Conservation (phyloP, 2,888 invertebrate species). For the Polymixis lichenea region DNA sequence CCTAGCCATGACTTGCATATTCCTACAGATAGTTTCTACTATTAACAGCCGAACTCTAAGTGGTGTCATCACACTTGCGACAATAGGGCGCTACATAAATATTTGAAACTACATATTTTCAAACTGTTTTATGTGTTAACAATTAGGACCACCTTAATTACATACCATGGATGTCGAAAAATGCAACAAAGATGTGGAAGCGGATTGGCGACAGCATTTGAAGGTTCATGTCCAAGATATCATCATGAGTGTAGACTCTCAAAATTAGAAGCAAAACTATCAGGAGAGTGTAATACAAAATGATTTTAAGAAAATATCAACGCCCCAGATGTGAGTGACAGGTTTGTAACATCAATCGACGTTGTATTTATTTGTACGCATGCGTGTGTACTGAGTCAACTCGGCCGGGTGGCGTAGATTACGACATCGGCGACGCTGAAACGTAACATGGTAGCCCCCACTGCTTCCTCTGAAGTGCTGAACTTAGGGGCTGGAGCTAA, state of each 20-base stretch:
- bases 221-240: not conserved
- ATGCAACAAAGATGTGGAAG: not conserved
- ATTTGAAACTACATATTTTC: slow-evolving; percentile 29
- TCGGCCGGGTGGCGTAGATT: slow-evolving; percentile 77
- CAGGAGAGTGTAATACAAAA: not conserved
- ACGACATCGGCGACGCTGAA: slow-evolving; percentile 80
- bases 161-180: slow-evolving; percentile 23
- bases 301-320: slow-evolving; percentile 12
- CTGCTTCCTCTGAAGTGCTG: slow-evolving; percentile 71
- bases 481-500: slow-evolving; percentile 79
- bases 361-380: slow-evolving; percentile 67
- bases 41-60: slow-evolving; percentile 79
- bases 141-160: slow-evolving; percentile 23
- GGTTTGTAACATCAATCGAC: slow-evolving; percentile 52
- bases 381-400: slow-evolving; percentile 74
- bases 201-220: not conserved
- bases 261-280: not conserved
- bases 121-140: slow-evolving; percentile 26
- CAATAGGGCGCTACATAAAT: slow-evolving; percentile 27
- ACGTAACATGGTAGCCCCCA: slow-evolving; percentile 84
- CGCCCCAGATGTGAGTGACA: slow-evolving; percentile 37
- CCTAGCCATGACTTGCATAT: slow-evolving; percentile 69
- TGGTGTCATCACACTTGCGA: slow-evolving; percentile 69
- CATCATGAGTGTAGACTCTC: not conserved
- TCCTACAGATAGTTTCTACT: slow-evolving; percentile 67